Base-by-base conservation (phyloP, 2,888 invertebrate genomes). In the Dryobota labecula region DNA sequence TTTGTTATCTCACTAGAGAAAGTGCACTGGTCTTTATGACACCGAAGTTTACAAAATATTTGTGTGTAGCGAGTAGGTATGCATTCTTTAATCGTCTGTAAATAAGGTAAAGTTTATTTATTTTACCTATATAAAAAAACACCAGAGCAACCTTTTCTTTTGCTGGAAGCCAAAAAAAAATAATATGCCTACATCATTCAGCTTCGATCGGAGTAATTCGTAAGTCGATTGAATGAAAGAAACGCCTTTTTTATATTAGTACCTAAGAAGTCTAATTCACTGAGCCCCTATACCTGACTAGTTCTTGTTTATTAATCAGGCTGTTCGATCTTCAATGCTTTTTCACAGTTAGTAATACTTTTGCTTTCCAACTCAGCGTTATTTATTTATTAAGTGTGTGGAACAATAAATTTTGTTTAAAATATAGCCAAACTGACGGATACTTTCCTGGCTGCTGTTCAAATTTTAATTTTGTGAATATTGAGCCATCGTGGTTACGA, bases 381-480 rank as follows among this genome's bases (percentile, higher is more conserved):
- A 61, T 74, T 76, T 56, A 51, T 67, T 67, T n/a, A 27, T 56
- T 41, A 49, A 24, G 27, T 47, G 53, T 53, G 56, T 64, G 11
- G 15, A 64, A 41, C 62, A 72, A 64, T 61, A 77, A 49, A 53
- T 71, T 72, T 47, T 60, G 41, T 78, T 57, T 57, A 56, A 73
- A 58, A 75, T 68, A 63, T 60, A 82, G 78, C 62, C 62, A 56
- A 66, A 63, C 33, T 66, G 68, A 67, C 60, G 33, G 45, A 74
- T 71, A 71, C 38, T 64, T 70, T 66, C 38, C 64, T 33, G 73
- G 53, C 43, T 41, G 27, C 51, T 62, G 64, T 69, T 66, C 41
- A 72, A 68, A 74, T 80, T 80, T 73, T 33, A 80, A 80, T 73
- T 73, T 83, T 73, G 70, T 60, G 66, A 74, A 77, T 77, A 83